Evolutionary conservation across 2,888 invertebrate species (phyloP).

Genomic region (Boloria euphrosyne): DNA sequence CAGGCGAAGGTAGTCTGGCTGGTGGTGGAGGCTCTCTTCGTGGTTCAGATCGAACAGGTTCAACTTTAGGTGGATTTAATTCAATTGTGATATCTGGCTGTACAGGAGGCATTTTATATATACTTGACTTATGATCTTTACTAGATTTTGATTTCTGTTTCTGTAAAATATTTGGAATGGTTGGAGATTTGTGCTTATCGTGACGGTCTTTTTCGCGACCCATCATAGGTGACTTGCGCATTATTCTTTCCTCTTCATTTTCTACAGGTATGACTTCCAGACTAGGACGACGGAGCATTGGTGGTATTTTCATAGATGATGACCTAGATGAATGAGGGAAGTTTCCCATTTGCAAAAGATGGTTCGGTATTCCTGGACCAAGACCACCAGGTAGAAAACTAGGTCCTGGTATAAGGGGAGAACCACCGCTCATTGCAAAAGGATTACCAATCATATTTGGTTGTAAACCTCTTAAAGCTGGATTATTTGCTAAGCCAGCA

Average conservation of each 20-base stretch:
- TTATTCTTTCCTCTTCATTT: slow-evolving; percentile 72
- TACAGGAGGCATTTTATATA: slow-evolving; percentile 76
- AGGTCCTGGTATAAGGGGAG: slow-evolving; percentile 84
- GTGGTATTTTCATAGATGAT: slow-evolving; percentile 80
- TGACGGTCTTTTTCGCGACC: slow-evolving; percentile 68
- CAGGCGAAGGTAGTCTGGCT: slow-evolving; percentile 32
- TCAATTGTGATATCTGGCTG: slow-evolving; percentile 84
- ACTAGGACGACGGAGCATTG: slow-evolving; percentile 82
- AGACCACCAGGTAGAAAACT: slow-evolving; percentile 65
- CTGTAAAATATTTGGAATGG: slow-evolving; percentile 77
- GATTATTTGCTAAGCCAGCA: slow-evolving; percentile 71
- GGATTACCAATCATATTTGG: slow-evolving; percentile 77
- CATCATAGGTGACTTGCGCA: slow-evolving; percentile 61
- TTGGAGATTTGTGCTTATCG: slow-evolving; percentile 77
- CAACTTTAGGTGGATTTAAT: slow-evolving; percentile 74
- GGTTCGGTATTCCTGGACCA: slow-evolving; percentile 72
- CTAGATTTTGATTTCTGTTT: slow-evolving; percentile 71
- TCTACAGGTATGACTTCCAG: slow-evolving; percentile 80
- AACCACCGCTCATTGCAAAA: slow-evolving; percentile 80
- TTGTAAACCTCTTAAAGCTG: slow-evolving; percentile 69
- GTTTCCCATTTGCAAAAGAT: slow-evolving; percentile 76
- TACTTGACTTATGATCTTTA: slow-evolving; percentile 73
- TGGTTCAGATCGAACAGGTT: slow-evolving; percentile 57
- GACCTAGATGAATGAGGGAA: slow-evolving; percentile 84
- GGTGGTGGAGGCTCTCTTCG: slow-evolving; percentile 43